Base-by-base conservation (phyloP, 2,113 vertebrate species). In the Vulpes vulpes region DNA sequence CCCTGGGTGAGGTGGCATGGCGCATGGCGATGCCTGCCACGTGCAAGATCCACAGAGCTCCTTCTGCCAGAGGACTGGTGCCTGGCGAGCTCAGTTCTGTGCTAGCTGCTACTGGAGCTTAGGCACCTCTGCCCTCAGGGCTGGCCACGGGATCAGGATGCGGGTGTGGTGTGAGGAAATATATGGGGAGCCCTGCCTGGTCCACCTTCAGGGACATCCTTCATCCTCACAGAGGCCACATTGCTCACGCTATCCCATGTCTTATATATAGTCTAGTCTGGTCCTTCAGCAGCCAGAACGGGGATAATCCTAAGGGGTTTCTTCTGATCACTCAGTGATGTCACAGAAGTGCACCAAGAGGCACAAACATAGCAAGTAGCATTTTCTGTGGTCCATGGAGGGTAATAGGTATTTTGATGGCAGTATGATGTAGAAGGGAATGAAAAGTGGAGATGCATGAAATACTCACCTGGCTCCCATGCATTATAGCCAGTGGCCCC, bases 131-230 rank as follows among this genome's bases (percentile, higher is more conserved):
- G 78, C 51, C 4, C 1, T 12, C 11, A 5, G 51, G 17, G 30
- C 4, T 27, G 80, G 55, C 6, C 0, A 1, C 15, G 0, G 19
- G 65, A 32, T n/a, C 0, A 1, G 53, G 65, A 38, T 15, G 0
- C 7, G 2, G 30, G 20, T 27, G 65, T 22, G 0, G 51, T 55
- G 8, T 1, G 62, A 17, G 32, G 22, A 23, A 10, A 11, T 8
- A 2, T 1, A 15, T 15, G 14, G 9, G 51, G 60, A 35, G 49
- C 64, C 2, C 35, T 9, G 69, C 55, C 38, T 59, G 3, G 0
- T 30, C 8, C 35, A 5, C 25, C 22, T 14, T 1, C 22, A 0
- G 84, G 19, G 35, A 25, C 10, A 3, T 0, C 8, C 6, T 0
- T 57, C 10, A 16, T 27, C 84, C 51, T 38, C 23, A 1, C 38